Evolutionary conservation across 2,888 invertebrate genomes (phyloP).

Genomic region (Caenorhabditis sp.): DNA sequence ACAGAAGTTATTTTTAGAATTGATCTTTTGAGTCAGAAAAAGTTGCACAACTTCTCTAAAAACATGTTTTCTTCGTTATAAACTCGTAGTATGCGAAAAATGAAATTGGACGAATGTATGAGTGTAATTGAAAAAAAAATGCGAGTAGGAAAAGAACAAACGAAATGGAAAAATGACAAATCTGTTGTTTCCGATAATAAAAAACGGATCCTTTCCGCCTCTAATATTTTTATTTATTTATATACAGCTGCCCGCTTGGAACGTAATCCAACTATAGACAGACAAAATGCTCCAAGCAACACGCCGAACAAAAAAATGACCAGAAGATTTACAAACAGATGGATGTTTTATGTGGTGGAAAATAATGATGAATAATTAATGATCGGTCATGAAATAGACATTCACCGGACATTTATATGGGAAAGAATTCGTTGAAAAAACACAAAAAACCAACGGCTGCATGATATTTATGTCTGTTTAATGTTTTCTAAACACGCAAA

Average conservation of each 20-base stretch:
- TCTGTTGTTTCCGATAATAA: conserved; percentile 31
- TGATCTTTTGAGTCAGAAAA: too few species aligned
- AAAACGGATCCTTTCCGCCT: neutral
- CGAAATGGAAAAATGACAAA: conserved; percentile 18
- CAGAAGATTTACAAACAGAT: conserved; percentile 14
- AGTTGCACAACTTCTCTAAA: too few species aligned
- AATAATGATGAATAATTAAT: conserved; percentile 38
- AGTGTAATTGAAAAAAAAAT: neutral
- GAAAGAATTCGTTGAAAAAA: neutral
- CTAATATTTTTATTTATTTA: neutral
- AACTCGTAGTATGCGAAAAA: too few species aligned
- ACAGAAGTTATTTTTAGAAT: too few species aligned
- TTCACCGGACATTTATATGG: neutral
- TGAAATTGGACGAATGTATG: too few species aligned
- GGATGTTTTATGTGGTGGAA: conserved; percentile 18
- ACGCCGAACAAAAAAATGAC: neutral
- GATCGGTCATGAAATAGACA: conserved; percentile 31
- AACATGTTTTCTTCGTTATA: too few species aligned
- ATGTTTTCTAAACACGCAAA: neutral
- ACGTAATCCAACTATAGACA: conserved; percentile 27
- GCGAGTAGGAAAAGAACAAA: neutral
- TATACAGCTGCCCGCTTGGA: conserved; percentile 12
- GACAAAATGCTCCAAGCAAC: neutral
- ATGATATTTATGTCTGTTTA: neutral
- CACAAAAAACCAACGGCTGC: neutral